A percentile compares a stretch with the other conserved stretches of the same genome.
phyloP scores from a whole-genome alignment of 2,113 vertebrate species.

The Pan troglodytes region NHGRI_mPanTro3-v2.1_pri NC_072415.2:52858001-52858500 shows the following conservation, averaged over 20 bases:
- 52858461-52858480: not conserved
- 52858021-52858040: not conserved
- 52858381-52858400: not conserved
- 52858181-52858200: not conserved
- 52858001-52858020: not conserved
- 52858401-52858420: not conserved
- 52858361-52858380: not conserved
- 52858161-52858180: not conserved
- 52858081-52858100: not conserved
- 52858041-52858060: not conserved
- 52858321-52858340: not conserved
- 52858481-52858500: not conserved
- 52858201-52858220: not conserved
- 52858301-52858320: not conserved
- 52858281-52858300: not conserved
- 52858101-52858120: not conserved
- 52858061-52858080: not conserved
- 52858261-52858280: not conserved
- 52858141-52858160: not conserved
- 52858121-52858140: not conserved
- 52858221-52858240: not conserved
- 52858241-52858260: not conserved
- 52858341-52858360: not conserved
- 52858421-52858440: not conserved
- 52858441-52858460: not conserved